Conservation (phyloP, 2,888 invertebrate species). For the Oxyteleia sp. region DNA sequence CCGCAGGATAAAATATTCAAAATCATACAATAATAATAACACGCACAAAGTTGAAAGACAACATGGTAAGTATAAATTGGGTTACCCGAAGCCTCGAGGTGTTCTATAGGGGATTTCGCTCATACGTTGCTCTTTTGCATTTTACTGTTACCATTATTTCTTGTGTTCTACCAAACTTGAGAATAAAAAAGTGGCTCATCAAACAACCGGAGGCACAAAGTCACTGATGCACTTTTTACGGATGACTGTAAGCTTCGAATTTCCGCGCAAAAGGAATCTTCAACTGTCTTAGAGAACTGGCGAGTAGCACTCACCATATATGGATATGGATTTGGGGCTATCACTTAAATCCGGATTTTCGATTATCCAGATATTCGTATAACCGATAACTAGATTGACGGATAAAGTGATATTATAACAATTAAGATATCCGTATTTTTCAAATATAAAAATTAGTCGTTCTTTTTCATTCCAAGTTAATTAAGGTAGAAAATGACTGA, state of each 20-base stretch:
- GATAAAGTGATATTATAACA: no score
- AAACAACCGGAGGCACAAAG: constrained; percentile 52
- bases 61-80: constrained; percentile 32
- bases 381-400: no score
- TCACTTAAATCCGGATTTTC: no score
- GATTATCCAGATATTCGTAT: no score
- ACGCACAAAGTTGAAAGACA: constrained; percentile 21
- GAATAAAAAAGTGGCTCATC: constrained; percentile 51
- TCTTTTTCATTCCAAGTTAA: no score
- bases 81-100: constrained; percentile 8
- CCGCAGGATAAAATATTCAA: background rate
- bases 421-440: no score
- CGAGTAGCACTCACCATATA: constrained; percentile 46
- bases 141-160: constrained; percentile 31
- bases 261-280: constrained; percentile 45
- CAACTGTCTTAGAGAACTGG: constrained; percentile 43
- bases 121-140: constrained; percentile 18
- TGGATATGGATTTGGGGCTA: constrained; percentile 45
- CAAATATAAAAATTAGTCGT: no score
- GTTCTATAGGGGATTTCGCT: background rate
- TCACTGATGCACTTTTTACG: constrained; percentile 51
- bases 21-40: constrained; percentile 19
- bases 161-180: constrained; percentile 27
- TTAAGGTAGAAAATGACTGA: no score
- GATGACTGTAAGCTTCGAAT: constrained; percentile 47